Conservation (phyloP, 2,797 vertebrate species). For the Xiphorhynchus erythropygius region DNA sequence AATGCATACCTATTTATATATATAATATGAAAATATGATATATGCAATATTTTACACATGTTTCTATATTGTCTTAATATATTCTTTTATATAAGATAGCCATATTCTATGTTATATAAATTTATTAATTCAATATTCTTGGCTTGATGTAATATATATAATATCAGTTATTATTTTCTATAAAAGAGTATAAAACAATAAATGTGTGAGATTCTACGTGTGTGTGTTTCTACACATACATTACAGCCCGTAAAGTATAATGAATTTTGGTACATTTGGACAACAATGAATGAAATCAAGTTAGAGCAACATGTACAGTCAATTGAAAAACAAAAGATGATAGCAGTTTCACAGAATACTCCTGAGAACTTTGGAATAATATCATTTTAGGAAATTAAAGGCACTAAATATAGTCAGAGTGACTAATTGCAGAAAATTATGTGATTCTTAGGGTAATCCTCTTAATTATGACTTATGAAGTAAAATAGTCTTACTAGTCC, state of each 20-base stretch:
- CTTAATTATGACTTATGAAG: neutral
- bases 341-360: neutral
- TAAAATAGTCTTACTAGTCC: neutral
- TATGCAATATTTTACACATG: neutral
- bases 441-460: neutral
- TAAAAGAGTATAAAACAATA: neutral
- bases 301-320: neutral
- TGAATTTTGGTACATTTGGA: neutral
- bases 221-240: neutral
- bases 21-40: neutral
- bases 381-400: neutral
- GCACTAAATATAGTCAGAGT: neutral
- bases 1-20: neutral
- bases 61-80: neutral
- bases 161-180: neutral
- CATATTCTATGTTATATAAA: neutral
- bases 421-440: neutral
- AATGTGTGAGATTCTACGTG: neutral
- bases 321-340: neutral
- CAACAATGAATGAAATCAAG: neutral
- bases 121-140: neutral
- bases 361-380: neutral
- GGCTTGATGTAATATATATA: neutral
- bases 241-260: neutral
- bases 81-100: neutral